Evolutionary conservation across 1,140 invertebrate species (phyloP).

Genomic region (Listronotus oregonensis): DNA sequence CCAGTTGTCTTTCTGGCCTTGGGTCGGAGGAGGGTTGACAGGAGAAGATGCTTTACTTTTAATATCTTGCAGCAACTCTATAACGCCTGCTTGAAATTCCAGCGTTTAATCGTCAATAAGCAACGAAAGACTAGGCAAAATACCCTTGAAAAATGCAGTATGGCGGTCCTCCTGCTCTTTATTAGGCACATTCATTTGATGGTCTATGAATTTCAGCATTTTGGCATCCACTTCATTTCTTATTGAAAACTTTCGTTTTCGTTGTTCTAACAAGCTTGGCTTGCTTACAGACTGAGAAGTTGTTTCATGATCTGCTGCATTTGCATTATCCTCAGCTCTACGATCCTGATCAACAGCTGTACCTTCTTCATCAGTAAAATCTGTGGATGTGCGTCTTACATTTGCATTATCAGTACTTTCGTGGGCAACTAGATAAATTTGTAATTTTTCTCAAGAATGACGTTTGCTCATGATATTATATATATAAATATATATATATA

Average conservation of each 20-base stretch:
- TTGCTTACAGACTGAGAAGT: background rate
- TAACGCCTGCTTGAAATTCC: no score
- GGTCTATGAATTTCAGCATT: background rate
- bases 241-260: conserved; percentile 11
- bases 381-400: conserved; percentile 3
- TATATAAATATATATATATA: no score
- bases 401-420: conserved; percentile 11
- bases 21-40: no score
- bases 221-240: conserved; percentile 3
- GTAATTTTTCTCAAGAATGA: conserved; percentile 7
- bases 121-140: no score
- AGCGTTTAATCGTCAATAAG: no score
- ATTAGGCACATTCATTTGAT: no score
- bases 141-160: conserved; percentile 8
- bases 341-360: conserved; percentile 6
- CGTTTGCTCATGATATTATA: conserved; percentile 2
- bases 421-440: conserved; percentile 7
- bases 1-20: no score
- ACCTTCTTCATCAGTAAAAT: conserved; percentile 5
- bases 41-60: background rate
- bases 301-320: conserved; percentile 2
- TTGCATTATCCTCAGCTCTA: conserved; percentile 8
- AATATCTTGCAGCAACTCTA: no score
- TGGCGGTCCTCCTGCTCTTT: conserved; percentile 8
- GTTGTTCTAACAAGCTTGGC: conserved; percentile 5